These are phyloP conservation scores for Ectemnius continuus DNA, from an alignment of 2,888 invertebrate genomes.

Conservation along the genomic window DNA sequence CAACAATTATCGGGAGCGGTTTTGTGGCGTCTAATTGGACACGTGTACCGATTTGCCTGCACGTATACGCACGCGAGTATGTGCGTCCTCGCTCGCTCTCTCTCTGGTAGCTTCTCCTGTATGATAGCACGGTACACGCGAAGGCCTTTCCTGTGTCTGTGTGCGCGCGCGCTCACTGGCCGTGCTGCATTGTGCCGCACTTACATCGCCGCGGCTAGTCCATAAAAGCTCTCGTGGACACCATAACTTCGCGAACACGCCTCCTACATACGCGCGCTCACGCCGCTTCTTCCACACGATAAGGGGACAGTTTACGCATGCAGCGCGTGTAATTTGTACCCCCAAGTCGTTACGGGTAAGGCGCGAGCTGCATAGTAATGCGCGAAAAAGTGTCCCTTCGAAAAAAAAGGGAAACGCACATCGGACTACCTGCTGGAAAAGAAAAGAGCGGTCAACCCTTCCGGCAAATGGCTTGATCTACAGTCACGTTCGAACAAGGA, in stretches of 20 bases:
- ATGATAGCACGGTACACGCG: too few species aligned
- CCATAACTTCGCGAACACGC: slow-evolving; percentile 60
- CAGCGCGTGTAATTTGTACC: slow-evolving; percentile 1
- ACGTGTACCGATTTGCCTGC: slow-evolving; percentile 69
- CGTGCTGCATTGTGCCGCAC: slow-evolving; percentile 5
- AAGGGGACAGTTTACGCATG: slow-evolving; percentile 39
- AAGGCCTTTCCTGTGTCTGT: background rate
- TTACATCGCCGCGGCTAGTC: slow-evolving; percentile 31
- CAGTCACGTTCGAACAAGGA: too few species aligned
- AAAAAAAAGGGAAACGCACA: background rate
- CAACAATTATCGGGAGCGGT: slow-evolving; percentile 53
- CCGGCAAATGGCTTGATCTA: too few species aligned
- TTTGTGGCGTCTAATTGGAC: slow-evolving; percentile 70
- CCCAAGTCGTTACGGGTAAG: slow-evolving; percentile 11
- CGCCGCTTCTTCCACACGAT: slow-evolving; percentile 53
- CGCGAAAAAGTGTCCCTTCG: too few species aligned
- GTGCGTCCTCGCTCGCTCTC: slow-evolving; percentile 2
- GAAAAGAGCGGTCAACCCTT: too few species aligned
- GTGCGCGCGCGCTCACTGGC: background rate
- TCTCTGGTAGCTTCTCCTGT: too few species aligned
- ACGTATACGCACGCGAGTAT: slow-evolving; percentile 14
- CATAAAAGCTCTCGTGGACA: slow-evolving; percentile 61
- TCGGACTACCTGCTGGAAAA: background rate
- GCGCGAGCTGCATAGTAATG: too few species aligned
- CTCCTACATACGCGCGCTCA: slow-evolving; percentile 56